phyloP scores from a whole-genome alignment of 2,888 invertebrate genomes.

The Oxycera nigricornis region DNA sequence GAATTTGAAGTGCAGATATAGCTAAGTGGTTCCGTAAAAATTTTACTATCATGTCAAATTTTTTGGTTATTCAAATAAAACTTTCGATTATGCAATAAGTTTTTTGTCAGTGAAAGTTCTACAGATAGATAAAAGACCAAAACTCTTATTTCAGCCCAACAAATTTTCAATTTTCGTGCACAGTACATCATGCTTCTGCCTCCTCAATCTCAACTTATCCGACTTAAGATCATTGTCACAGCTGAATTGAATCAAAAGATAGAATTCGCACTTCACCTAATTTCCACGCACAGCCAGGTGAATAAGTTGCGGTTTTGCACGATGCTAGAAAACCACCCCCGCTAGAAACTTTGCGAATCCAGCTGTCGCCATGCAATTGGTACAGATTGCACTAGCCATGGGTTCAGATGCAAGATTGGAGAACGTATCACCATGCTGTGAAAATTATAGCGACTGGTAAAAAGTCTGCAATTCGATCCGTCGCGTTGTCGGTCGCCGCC shows the following conservation, averaged over 20 bases:
- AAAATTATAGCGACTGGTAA: background rate
- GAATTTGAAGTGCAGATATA: no score
- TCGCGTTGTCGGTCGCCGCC: background rate
- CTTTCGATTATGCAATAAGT: no score
- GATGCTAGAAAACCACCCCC: background rate
- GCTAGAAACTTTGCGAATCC: background rate
- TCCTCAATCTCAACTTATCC: background rate
- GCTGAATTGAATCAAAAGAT: background rate
- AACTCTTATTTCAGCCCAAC: no score
- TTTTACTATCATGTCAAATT: no score
- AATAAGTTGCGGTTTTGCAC: constrained; percentile 9
- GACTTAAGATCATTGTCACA: background rate
- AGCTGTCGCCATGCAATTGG: no score
- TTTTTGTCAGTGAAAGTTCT: no score
- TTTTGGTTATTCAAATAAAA: no score
- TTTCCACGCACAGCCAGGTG: constrained; percentile 17
- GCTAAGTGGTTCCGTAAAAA: no score
- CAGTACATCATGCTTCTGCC: background rate
- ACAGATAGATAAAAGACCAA: no score
- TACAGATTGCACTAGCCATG: no score
- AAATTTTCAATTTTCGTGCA: background rate
- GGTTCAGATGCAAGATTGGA: no score
- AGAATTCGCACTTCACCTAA: constrained; percentile 16
- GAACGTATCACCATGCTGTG: background rate
- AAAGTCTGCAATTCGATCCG: background rate